Evolutionary conservation across 2,888 invertebrate species (phyloP), one percentile per base, ranked within the genome.

Genomic region (Merodon equestris): DNA sequence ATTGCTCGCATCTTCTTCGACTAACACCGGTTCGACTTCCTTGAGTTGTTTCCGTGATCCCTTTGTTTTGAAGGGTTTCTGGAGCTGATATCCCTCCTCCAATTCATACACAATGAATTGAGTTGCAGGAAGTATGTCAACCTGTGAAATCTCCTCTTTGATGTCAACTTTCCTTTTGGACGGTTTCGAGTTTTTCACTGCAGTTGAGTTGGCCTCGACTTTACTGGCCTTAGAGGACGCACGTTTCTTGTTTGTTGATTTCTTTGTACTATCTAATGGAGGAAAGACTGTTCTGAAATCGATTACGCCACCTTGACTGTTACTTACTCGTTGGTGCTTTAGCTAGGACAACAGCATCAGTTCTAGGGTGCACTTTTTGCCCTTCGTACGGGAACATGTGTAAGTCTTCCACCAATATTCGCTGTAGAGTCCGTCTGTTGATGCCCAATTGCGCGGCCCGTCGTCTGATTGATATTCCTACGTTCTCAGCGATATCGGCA

Each of bases 21-120:
- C 34, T 34, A 58, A 36, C 27, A 27, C 40, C n/a, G n/a, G n/a
- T n/a, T n/a, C n/a, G n/a, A n/a, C n/a, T 63, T 74, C 73, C 44
- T 74, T 66, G 1, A 74, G 47, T 67, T 73, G 77, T 48, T 79
- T 79, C 9, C 73, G 51, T n/a, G 77, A 79, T 9, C 77, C 77
- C 38, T 79, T 79, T 1, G 77, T 73, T 68, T 73, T 79, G 27
- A 79, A 38, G 19, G 53, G 1, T 58, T 79, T 79, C 50, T 73
- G n/a, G n/a, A n/a, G n/a, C 68, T 3, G 42, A 17, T 57, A 73
- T 73, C 1, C 58, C 15, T 48, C 64, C 14, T 67, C 56, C 13
- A 63, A 67, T n/a, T 77, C 77, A n/a, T 79, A 67, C 1, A 73
- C 73, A 7, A 63, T 54, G 38, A 79, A 79, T 50, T 79, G 73